Evolutionary conservation across 1,140 invertebrate species (phyloP).

Genomic region (Eurosta solidaginis): DNA sequence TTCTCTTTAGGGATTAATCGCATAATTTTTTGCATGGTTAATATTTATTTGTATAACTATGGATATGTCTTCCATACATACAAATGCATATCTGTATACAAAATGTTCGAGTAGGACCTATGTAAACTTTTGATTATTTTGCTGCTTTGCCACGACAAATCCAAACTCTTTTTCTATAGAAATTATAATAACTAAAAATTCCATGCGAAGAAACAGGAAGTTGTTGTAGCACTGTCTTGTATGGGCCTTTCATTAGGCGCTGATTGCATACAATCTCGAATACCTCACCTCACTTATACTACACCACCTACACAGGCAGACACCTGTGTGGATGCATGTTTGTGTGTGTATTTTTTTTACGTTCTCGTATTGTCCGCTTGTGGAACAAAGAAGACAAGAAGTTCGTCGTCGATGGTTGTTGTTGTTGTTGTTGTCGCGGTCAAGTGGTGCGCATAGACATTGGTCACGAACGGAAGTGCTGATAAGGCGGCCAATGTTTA

Average conservation of each 20-base stretch:
- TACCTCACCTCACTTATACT: neutral
- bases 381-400: constrained; percentile 19
- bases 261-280: neutral
- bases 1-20: too few species aligned
- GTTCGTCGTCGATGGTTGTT: neutral
- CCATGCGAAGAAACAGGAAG: neutral
- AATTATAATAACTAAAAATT: neutral
- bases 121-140: neutral
- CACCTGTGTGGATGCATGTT: neutral
- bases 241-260: neutral
- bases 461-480: constrained; percentile 60
- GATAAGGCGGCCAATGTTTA: constrained; percentile 59
- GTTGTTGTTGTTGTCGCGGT: neutral
- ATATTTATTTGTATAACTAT: too few species aligned
- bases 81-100: too few species aligned
- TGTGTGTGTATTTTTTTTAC: neutral
- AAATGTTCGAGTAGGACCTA: too few species aligned
- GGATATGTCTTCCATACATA: too few species aligned
- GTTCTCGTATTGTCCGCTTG: neutral
- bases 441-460: constrained; percentile 43
- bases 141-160: neutral
- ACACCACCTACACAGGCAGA: neutral
- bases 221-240: neutral
- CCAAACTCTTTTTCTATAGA: neutral
- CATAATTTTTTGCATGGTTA: too few species aligned